phyloP scores from a whole-genome alignment of 2,888 invertebrate species.

The Ectemnius continuus region DNA sequence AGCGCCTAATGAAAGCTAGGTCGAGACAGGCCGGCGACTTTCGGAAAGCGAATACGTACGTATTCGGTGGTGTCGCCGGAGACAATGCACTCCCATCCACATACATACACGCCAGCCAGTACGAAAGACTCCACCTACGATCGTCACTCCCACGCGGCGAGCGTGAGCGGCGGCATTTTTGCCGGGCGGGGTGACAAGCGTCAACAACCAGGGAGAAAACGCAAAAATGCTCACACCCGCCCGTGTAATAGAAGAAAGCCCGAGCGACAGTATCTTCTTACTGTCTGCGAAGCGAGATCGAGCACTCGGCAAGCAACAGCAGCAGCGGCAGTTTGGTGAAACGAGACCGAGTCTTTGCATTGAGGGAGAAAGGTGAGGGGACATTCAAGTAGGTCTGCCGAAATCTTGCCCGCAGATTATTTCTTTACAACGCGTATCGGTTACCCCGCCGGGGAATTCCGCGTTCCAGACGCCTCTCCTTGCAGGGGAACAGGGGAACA shows the following conservation, averaged over 20 bases:
- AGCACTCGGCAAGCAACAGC: no score
- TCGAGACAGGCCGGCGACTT: slow-evolving; percentile 17
- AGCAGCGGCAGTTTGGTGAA: slow-evolving; percentile 10
- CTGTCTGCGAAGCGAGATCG: background rate
- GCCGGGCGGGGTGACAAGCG: slow-evolving; percentile 33
- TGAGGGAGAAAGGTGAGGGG: slow-evolving; percentile 11
- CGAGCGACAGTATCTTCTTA: slow-evolving; percentile 6
- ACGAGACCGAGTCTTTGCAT: slow-evolving; percentile 16
- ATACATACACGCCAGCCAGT: slow-evolving; percentile 25
- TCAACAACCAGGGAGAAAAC: slow-evolving; percentile 15
- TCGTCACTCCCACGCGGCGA: slow-evolving; percentile 56
- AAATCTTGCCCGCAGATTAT: slow-evolving; percentile 27
- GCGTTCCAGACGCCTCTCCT: slow-evolving; percentile 23
- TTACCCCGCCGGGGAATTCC: slow-evolving; percentile 57
- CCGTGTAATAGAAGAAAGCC: background rate
- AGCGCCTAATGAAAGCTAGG: slow-evolving; percentile 20
- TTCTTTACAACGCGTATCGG: slow-evolving; percentile 43
- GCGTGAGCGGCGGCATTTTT: slow-evolving; percentile 48
- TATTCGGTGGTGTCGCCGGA: slow-evolving; percentile 49
- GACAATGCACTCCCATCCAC: slow-evolving; percentile 58
- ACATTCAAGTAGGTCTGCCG: slow-evolving; percentile 33
- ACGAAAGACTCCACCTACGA: slow-evolving; percentile 61
- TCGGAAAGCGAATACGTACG: slow-evolving; percentile 48
- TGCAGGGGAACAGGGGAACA: background rate
- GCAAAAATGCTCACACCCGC: background rate